phyloP scores from a whole-genome alignment of 2,888 invertebrate species.

The Ichneumon xanthorius region DNA sequence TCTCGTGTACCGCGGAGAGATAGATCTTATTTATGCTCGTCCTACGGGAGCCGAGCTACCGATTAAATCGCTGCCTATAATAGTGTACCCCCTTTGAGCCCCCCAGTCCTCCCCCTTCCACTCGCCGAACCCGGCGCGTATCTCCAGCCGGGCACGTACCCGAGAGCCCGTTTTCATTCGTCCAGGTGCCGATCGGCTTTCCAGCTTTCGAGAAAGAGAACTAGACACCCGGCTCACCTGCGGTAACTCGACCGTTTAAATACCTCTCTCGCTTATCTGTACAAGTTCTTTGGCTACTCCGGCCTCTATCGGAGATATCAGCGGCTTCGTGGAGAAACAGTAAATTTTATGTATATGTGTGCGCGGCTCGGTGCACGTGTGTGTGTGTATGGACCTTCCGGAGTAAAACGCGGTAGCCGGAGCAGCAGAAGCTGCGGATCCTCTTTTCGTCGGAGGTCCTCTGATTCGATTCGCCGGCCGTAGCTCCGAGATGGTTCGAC shows the following conservation, averaged over 20 bases:
- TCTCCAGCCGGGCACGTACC: conserved; percentile 24
- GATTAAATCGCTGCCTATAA: conserved; percentile 80
- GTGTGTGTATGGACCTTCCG: too few species aligned
- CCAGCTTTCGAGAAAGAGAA: conserved; percentile 69
- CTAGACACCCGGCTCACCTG: conserved; percentile 52
- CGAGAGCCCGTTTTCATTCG: conserved; percentile 72
- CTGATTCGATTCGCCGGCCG: conserved; percentile 69
- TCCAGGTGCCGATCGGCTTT: conserved; percentile 62
- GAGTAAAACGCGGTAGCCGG: conserved; percentile 60
- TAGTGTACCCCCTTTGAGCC: conserved; percentile 48
- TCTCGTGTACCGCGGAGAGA: conserved; percentile 83
- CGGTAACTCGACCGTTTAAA: conserved; percentile 61
- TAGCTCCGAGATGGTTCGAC: conserved; percentile 53
- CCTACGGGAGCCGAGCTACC: conserved; percentile 80
- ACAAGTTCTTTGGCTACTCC: conserved; percentile 33
- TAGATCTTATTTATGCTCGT: conserved; percentile 84
- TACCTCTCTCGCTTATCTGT: conserved; percentile 50
- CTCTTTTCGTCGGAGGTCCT: conserved; percentile 49
- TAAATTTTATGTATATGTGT: neutral
- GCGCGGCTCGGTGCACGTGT: conserved; percentile 10
- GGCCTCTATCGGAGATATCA: conserved; percentile 41
- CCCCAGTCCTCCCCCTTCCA: neutral
- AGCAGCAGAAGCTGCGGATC: conserved; percentile 51
- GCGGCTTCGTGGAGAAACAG: conserved; percentile 18
- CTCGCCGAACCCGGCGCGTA: conserved; percentile 10